A percentile compares a stretch with the other conserved stretches of the same genome.
phyloP scores from a whole-genome alignment of 1,140 invertebrate species.

The Telenomus remus region DNA sequence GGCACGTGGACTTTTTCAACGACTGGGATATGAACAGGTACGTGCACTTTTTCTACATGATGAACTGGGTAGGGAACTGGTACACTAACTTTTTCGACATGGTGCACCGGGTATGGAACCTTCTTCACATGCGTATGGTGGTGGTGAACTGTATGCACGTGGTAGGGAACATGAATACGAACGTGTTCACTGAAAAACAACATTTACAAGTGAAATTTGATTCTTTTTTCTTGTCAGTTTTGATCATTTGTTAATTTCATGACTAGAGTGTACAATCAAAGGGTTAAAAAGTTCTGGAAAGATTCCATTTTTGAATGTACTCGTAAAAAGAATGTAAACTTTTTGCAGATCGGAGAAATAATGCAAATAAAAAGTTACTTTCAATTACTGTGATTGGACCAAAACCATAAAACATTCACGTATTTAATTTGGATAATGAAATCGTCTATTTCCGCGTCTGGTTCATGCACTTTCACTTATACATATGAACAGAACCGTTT shows the following conservation, averaged over 20 bases:
- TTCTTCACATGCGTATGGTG: conserved; percentile 37
- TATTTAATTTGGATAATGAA: conserved; percentile 8
- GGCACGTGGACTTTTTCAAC: conserved; percentile 42
- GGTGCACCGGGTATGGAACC: conserved; percentile 36
- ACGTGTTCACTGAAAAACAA: conserved; percentile 30
- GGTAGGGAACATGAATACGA: conserved; percentile 44
- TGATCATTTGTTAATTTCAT: too few relatives aligned
- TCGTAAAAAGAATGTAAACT: too few relatives aligned
- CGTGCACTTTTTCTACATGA: conserved; percentile 42
- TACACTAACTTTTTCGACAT: conserved; percentile 40
- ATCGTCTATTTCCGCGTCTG: not conserved
- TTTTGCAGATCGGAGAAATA: too few relatives aligned
- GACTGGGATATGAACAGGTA: conserved; percentile 23
- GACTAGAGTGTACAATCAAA: too few relatives aligned
- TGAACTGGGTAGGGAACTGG: conserved; percentile 47
- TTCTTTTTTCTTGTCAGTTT: too few relatives aligned
- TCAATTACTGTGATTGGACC: conserved; percentile 1
- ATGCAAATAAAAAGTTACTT: not conserved
- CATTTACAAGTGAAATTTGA: not conserved
- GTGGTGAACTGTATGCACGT: conserved; percentile 45
- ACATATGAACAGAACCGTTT: not conserved
- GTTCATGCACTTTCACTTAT: conserved; percentile 25
- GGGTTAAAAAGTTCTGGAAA: too few relatives aligned
- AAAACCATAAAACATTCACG: conserved; percentile 7
- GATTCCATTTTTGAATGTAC: too few relatives aligned